phyloP scores from a whole-genome alignment of 1,140 invertebrate genomes.

The Carcinoscorpius rotundicauda region DNA sequence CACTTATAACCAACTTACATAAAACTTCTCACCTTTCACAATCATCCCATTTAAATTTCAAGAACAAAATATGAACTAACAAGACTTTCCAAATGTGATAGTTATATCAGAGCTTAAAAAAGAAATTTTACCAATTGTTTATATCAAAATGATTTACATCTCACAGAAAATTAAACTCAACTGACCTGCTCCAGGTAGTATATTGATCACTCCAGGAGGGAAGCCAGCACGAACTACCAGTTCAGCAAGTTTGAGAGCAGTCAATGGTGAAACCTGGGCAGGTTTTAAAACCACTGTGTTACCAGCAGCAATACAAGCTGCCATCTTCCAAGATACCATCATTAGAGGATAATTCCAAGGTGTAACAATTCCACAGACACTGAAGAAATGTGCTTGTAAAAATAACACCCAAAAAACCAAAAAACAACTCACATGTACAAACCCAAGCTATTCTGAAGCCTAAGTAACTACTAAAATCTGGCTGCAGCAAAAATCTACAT shows the following conservation, averaged over 20 bases:
- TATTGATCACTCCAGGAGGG: slow-evolving; percentile 87
- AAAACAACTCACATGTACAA: too few species aligned
- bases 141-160: background rate
- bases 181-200: slow-evolving; percentile 65
- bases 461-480: too few species aligned
- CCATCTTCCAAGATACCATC: slow-evolving; percentile 44
- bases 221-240: slow-evolving; percentile 72
- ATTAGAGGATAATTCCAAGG: slow-evolving; percentile 49
- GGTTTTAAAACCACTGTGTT: slow-evolving; percentile 53
- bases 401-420: too few species aligned
- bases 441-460: too few species aligned
- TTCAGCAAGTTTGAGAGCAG: slow-evolving; percentile 88
- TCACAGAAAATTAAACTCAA: slow-evolving; percentile 6
- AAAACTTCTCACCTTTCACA: too few species aligned
- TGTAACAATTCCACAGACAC: slow-evolving; percentile 47
- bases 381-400: slow-evolving; percentile 15
- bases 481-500: too few species aligned
- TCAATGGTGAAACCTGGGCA: slow-evolving; percentile 57
- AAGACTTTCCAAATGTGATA: slow-evolving; percentile 3
- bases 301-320: slow-evolving; percentile 47
- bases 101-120: background rate
- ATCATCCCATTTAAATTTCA: too few species aligned
- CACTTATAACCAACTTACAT: too few species aligned
- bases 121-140: too few species aligned
- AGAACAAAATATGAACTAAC: background rate